Base-by-base conservation (phyloP, 2,888 invertebrate species). In the Rhingia rostrata region DNA sequence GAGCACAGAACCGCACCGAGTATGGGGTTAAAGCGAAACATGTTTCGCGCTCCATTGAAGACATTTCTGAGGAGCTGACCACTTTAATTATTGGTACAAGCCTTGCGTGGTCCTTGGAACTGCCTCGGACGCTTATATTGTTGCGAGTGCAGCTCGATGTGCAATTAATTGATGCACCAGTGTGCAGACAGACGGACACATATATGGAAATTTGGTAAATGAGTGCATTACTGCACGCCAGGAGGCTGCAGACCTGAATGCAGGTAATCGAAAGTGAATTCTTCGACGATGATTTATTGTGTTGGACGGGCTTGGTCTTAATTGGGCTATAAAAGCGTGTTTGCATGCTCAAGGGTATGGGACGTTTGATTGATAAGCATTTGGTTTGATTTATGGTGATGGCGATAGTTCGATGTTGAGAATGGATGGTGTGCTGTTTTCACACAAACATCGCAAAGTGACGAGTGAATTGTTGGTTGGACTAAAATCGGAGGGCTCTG, bases 181-280 rank as follows among this genome's bases (percentile, higher is more conserved):
- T 12, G 22, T 22, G 22, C 22, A 22, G 39, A 12, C 32, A 6
- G 9, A 37, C 12, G 33, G 14, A 30, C 35, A 51, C 61, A 37
- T 45, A 54, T 67, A 84, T 79, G 84, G 74, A 84, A 74, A 84
- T 79, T 64, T 60, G 41, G 69, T 69, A 60, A 79, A 72, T 74
- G 67, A 69, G 67, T 75, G 81, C 51, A 45, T 64, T 58, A 63
- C 4, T 51, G 64, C 61, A 32, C 53, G 33, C 53, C 70, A 66
- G 81, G 81, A 63, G 77, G 41, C 64, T 70, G 39, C 3, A 12
- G 32, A 6, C 7, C 45, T 60, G 6, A 12, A 9, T 9, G 12
- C 7, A 22, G 41, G 41, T 54, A 74, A 84, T 84, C 80, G 84
- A 84, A 84, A 84, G 84, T 84, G 84, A 84, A 70, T 70, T 70